Evolutionary conservation across 2,797 vertebrate genomes (phyloP).

Genomic region (Pangasius macronema): DNA sequence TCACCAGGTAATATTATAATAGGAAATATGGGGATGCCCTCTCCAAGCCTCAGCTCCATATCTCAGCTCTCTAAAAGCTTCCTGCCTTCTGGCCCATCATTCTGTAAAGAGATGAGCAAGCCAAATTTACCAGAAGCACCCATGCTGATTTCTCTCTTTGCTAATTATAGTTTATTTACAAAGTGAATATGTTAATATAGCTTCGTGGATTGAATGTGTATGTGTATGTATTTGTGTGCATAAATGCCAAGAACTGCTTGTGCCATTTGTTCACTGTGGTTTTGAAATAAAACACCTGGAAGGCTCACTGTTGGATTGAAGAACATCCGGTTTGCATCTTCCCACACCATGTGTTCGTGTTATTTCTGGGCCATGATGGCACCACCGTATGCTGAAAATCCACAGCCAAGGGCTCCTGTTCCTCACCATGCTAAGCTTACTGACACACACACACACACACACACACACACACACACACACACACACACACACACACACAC

Average conservation of each 20-base stretch:
- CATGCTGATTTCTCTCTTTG: neutral
- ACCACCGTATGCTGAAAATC: conserved; percentile 32
- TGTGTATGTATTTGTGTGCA: neutral
- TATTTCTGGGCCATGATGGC: conserved; percentile 48
- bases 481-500: conserved; percentile 3
- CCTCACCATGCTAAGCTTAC: neutral
- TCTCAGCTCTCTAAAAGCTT: conserved; percentile 15
- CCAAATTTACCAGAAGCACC: conserved; percentile 12
- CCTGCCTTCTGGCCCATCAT: conserved; percentile 23
- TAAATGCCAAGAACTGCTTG: conserved; percentile 25
- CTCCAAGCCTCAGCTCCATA: neutral
- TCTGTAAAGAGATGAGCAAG: conserved; percentile 17
- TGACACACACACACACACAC: conserved; percentile 15
- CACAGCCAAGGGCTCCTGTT: conserved; percentile 34
- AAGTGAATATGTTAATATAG: neutral
- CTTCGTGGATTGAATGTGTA: neutral
- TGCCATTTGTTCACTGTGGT: neutral
- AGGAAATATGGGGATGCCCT: conserved; percentile 1
- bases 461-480: conserved; percentile 13
- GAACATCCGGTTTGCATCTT: conserved; percentile 26
- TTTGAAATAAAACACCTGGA: conserved; percentile 33
- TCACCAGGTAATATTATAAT: neutral
- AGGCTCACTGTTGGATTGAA: conserved; percentile 35
- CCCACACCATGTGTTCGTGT: conserved; percentile 24
- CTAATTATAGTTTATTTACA: conserved; percentile 12